phyloP scores from a whole-genome alignment of 2,797 vertebrate genomes.

The Nothura maculosa region DNA sequence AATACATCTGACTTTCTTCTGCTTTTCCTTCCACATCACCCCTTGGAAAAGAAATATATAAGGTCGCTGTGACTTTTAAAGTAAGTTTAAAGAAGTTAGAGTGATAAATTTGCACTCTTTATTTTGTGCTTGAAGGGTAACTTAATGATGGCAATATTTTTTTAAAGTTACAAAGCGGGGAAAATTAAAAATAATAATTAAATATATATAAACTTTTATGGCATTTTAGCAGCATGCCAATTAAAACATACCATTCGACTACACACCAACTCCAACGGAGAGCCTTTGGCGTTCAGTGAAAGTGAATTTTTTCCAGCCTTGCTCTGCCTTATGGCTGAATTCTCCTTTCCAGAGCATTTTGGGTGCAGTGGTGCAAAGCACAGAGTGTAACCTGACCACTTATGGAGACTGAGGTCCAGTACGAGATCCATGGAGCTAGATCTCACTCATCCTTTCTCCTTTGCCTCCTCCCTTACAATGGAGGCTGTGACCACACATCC shows the following conservation, averaged over 20 bases:
- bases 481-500: neutral
- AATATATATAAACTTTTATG: neutral
- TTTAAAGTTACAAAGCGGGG: neutral
- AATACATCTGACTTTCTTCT: neutral
- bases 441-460: neutral
- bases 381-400: neutral
- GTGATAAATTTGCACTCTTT: neutral
- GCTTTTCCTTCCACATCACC: neutral
- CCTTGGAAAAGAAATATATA: neutral
- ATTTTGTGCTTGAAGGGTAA: neutral
- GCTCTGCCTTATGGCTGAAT: neutral
- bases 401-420: neutral
- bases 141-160: neutral
- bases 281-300: neutral
- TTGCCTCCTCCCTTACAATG: neutral
- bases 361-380: neutral
- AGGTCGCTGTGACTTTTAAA: neutral
- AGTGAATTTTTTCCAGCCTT: neutral
- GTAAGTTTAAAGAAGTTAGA: neutral
- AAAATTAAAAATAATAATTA: neutral
- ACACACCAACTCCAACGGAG: neutral
- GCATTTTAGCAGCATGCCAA: neutral
- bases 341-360: neutral
- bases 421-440: neutral
- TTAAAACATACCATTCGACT: neutral